These are phyloP conservation scores for Sebastolobus alascanus DNA, from an alignment of 2,797 vertebrate genomes.

Conservation along the genomic window DNA sequence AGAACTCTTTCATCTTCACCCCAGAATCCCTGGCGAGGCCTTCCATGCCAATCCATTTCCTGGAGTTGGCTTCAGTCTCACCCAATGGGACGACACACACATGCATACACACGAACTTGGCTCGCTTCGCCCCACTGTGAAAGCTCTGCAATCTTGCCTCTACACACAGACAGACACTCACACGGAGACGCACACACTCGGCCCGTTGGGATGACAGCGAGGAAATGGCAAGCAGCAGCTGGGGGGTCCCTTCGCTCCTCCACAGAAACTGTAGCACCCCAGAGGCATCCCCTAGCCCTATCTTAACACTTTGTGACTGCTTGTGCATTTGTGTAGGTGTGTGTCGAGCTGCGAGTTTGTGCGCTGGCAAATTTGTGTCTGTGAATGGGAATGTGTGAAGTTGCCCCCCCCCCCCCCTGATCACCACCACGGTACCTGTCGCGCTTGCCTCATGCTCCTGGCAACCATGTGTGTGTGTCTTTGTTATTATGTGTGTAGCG, in stretches of 20 bases:
- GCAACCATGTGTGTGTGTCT: slow-evolving; percentile 1
- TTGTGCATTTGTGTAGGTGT: slow-evolving; percentile 47
- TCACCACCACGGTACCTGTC: slow-evolving; percentile 46
- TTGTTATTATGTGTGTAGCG: slow-evolving; percentile 14
- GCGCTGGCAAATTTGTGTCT: slow-evolving; percentile 22
- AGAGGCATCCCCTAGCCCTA: slow-evolving; percentile 57
- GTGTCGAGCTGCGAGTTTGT: slow-evolving; percentile 31
- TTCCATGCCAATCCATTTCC: slow-evolving; percentile 85
- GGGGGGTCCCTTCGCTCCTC: slow-evolving; percentile 73
- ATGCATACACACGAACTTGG: slow-evolving; percentile 61
- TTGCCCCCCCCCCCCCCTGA: slow-evolving; percentile 9
- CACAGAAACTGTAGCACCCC: slow-evolving; percentile 68
- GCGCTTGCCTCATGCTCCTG: slow-evolving; percentile 30
- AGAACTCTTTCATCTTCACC: slow-evolving; percentile 83
- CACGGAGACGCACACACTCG: slow-evolving; percentile 31
- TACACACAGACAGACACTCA: slow-evolving; percentile 55
- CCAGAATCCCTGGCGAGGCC: slow-evolving; percentile 77
- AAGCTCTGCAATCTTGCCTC: slow-evolving; percentile 68
- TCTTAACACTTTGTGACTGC: slow-evolving; percentile 44
- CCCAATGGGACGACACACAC: slow-evolving; percentile 70
- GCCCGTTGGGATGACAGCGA: slow-evolving; percentile 70
- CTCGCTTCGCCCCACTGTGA: slow-evolving; percentile 56
- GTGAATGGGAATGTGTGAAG: slow-evolving; percentile 48
- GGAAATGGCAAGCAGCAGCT: slow-evolving; percentile 83
- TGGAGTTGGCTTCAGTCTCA: slow-evolving; percentile 80